phyloP scores from a whole-genome alignment of 2,888 invertebrate species.

The Helleia helle region DNA sequence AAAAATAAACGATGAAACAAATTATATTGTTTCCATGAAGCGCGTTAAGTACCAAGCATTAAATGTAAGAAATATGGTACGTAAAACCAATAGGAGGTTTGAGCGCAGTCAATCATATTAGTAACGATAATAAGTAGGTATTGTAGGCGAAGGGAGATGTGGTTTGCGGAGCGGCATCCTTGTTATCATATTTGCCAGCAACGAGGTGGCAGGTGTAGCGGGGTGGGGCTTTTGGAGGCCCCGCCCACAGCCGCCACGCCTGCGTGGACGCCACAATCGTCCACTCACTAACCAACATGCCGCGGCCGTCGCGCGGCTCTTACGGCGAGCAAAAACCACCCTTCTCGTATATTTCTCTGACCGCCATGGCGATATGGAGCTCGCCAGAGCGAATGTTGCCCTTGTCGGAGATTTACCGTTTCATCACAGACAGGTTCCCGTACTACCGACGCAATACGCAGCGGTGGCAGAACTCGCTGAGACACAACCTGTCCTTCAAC shows the following conservation, averaged over 20 bases:
- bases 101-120: constrained; percentile 59
- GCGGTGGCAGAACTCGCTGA: constrained; percentile 85
- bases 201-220: constrained; percentile 20
- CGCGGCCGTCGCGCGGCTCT: constrained; percentile 91
- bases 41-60: constrained; percentile 4
- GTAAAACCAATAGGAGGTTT: constrained; percentile 40
- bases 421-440: constrained; percentile 84
- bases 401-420: constrained; percentile 81
- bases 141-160: constrained; percentile 42
- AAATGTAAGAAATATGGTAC: constrained; percentile 12
- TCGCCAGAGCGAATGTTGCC: constrained; percentile 98
- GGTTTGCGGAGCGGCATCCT: constrained; percentile 60
- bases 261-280: constrained; percentile 71
- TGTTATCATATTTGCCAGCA: constrained; percentile 53
- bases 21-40: no score
- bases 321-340: constrained; percentile 99
- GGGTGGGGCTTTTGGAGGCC: constrained; percentile 26
- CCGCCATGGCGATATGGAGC: constrained; percentile 99
- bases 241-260: constrained; percentile 28
- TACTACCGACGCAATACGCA: constrained; percentile 90
- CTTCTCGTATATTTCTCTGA: constrained; percentile 98
- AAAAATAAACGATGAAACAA: background rate
- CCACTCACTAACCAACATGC: constrained; percentile 88
- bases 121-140: constrained; percentile 52
- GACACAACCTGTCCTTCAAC: constrained; percentile 96